These are phyloP conservation scores for Characodon lateralis DNA, from an alignment of 2,797 vertebrate genomes.

Conservation along the genomic window DNA sequence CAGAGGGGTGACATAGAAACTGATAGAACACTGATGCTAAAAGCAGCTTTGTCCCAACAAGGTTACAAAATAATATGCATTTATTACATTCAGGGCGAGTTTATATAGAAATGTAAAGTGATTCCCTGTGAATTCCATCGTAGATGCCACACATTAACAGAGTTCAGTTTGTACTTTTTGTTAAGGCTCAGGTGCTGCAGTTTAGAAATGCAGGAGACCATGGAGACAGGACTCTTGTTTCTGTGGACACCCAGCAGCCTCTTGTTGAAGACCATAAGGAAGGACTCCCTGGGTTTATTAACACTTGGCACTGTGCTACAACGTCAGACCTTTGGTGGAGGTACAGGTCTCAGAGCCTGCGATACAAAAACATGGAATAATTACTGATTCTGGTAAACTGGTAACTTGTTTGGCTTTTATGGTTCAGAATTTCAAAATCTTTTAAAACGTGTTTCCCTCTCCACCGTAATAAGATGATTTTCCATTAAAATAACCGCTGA, in stretches of 20 bases:
- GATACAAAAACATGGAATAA: background rate
- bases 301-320: conserved; percentile 4
- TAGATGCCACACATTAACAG: background rate
- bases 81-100: background rate
- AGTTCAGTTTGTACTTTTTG: background rate
- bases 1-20: background rate
- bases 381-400: background rate
- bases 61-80: background rate
- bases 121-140: background rate
- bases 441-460: too few relatives aligned
- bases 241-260: background rate
- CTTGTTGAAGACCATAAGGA: background rate
- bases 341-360: conserved; percentile 76
- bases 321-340: conserved; percentile 72
- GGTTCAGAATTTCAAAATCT: too few relatives aligned
- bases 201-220: background rate
- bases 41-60: background rate
- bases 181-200: conserved; percentile 5
- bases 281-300: background rate
- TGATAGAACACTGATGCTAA: background rate
- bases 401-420: too few relatives aligned
- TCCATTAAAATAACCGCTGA: too few relatives aligned
- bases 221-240: background rate
- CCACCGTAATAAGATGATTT: too few relatives aligned
- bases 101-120: background rate